phyloP scores from a whole-genome alignment of 2,888 invertebrate genomes.

The Dynastes tityus region DNA sequence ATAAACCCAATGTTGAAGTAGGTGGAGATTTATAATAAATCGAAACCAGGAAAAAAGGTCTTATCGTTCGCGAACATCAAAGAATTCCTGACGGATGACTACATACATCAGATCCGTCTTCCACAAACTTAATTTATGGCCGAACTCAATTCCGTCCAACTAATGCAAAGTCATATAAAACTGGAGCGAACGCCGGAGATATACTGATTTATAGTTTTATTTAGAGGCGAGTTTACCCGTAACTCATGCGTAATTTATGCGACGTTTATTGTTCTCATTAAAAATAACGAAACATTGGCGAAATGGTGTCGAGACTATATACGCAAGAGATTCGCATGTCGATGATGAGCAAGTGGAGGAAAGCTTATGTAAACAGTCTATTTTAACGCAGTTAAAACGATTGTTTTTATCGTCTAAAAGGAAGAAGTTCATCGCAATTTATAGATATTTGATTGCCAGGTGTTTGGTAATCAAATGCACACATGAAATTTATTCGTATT shows the following conservation, averaged over 20 bases:
- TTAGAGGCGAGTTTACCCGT: slow-evolving; percentile 41
- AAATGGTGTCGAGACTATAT: slow-evolving; percentile 24
- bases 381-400: background rate
- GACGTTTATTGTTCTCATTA: slow-evolving; percentile 44
- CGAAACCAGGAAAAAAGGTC: slow-evolving; percentile 23
- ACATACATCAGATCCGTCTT: slow-evolving; percentile 57
- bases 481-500: no score
- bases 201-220: slow-evolving; percentile 45
- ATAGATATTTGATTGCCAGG: background rate
- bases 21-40: slow-evolving; percentile 46
- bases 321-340: slow-evolving; percentile 3
- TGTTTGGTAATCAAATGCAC: no score
- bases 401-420: background rate
- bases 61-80: slow-evolving; percentile 43
- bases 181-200: slow-evolving; percentile 43
- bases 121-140: slow-evolving; percentile 60
- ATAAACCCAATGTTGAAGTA: slow-evolving; percentile 17
- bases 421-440: background rate
- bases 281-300: slow-evolving; percentile 41
- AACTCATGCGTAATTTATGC: slow-evolving; percentile 44
- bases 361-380: background rate
- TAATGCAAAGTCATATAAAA: slow-evolving; percentile 54
- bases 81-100: slow-evolving; percentile 46
- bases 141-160: slow-evolving; percentile 55
- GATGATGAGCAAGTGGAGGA: background rate